Base-by-base conservation (phyloP, 2,113 vertebrate genomes). In the Microtus oregoni region DNA sequence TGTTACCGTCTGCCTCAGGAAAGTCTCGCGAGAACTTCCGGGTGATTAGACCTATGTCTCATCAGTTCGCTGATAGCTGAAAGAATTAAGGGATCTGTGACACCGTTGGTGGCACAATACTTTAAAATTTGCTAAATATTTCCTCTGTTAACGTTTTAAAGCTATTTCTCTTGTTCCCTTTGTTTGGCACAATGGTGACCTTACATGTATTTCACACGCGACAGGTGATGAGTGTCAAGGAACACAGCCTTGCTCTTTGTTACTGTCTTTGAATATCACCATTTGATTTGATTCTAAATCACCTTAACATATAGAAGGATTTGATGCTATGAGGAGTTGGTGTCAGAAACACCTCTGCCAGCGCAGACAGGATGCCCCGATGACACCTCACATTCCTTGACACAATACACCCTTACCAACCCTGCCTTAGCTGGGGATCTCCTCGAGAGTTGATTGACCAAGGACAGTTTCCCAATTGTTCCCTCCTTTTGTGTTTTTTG, bases 291-390 rank as follows among this genome's bases (percentile, higher is more conserved):
- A 78, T 92, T 89, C 65, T 77, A 35, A 44, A 32, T 67, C 63
- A 63, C 86, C 35, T 72, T 93, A 96, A 87, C 96, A 93, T 87
- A 89, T 55, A 61, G 90, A 89, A 75, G 92, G 91, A 90, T 92
- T 94, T 93, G 90, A 97, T 96, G 86, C 89, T 96, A 19, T 91
- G 91, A 96, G 83, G 78, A 97, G 94, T 77, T 19, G 94, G 95
- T 87, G 92, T 82, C 75, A 94, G 95, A 92, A 97, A 97, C 98
- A 97, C 96, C 89, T 95, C 73, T 95, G 68, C 83, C 95, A 94
- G 92, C 79, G 67, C 68, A 86, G 90, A 90, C 19, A 94, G 47
- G 73, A 91, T 73, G 35, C 94, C 94, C 86, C n/a, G 97, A 90
- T 81, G 77, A 90, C 87, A 96, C 96, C 97, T 94, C 92, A 96